Evolutionary conservation across 2,113 vertebrate genomes (phyloP).

Genomic region (Cercocebus atys): DNA sequence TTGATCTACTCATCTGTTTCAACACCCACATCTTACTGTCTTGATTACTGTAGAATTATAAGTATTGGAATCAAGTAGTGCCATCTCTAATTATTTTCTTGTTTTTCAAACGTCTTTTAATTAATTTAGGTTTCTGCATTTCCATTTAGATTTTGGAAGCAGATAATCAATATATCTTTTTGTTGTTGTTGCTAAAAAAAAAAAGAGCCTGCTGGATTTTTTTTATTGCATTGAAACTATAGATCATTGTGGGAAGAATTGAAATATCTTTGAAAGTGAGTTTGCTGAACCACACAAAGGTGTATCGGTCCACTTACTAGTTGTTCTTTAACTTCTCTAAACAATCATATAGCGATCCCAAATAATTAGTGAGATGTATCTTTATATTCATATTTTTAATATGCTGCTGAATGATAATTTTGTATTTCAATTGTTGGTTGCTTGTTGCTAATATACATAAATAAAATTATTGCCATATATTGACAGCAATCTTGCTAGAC

Average conservation of each 20-base stretch:
- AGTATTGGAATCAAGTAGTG: background rate
- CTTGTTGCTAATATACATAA: background rate
- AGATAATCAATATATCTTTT: background rate
- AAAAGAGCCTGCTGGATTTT: background rate
- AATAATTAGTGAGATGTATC: background rate
- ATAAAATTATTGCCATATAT: background rate
- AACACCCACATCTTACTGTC: background rate
- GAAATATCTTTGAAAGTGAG: background rate
- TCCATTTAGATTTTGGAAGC: background rate
- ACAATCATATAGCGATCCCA: rapidly evolving
- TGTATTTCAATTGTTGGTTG: background rate
- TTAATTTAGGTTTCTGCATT: background rate
- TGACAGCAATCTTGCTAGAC: background rate
- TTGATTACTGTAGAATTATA: background rate
- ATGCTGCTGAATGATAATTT: background rate
- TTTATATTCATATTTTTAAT: background rate
- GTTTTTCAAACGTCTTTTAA: background rate
- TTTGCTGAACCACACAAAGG: background rate
- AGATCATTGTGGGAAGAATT: background rate
- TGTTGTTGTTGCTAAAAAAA: background rate
- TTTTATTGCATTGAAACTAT: background rate
- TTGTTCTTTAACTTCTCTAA: background rate
- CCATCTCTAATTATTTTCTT: background rate
- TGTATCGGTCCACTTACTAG: background rate
- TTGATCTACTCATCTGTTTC: background rate